Evolutionary conservation across 2,888 invertebrate species (phyloP).

Genomic region (Pimpla rufipes): DNA sequence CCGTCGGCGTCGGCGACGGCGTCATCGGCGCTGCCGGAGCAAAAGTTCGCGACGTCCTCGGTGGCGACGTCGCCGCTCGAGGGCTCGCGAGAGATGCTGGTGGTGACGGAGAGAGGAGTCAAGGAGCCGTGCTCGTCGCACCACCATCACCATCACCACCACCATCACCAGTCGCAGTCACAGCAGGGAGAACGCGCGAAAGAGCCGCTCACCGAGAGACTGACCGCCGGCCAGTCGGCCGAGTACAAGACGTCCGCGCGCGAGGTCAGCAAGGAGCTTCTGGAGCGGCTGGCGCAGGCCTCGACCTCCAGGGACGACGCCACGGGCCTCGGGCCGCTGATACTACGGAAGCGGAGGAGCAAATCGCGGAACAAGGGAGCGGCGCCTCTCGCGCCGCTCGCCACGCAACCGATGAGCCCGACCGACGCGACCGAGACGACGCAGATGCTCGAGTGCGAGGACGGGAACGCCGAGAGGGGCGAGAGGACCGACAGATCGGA

Average conservation of each 20-base stretch:
- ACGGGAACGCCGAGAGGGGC: slow-evolving; percentile 72
- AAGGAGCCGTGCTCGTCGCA: slow-evolving; percentile 69
- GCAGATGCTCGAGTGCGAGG: slow-evolving; percentile 85
- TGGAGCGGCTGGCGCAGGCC: slow-evolving; percentile 81
- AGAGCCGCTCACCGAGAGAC: slow-evolving; percentile 70
- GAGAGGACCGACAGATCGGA: slow-evolving; percentile 76
- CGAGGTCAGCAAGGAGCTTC: slow-evolving; percentile 81
- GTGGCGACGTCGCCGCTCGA: slow-evolving; percentile 45
- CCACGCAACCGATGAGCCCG: slow-evolving; percentile 86
- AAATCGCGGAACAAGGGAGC: slow-evolving; percentile 87
- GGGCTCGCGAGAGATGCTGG: slow-evolving; percentile 25
- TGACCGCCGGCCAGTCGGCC: slow-evolving; percentile 60
- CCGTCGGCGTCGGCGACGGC: no score
- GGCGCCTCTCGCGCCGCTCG: slow-evolving; percentile 86
- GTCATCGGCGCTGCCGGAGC: slow-evolving; percentile 42
- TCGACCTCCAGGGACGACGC: slow-evolving; percentile 79
- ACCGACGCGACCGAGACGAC: slow-evolving; percentile 88
- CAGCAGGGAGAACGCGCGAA: slow-evolving; percentile 70
- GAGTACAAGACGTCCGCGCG: slow-evolving; percentile 75
- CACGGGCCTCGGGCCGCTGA: slow-evolving; percentile 82
- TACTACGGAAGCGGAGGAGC: slow-evolving; percentile 87
- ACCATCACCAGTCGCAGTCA: slow-evolving; percentile 74
- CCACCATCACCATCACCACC: slow-evolving; percentile 78
- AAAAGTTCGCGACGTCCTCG: slow-evolving; percentile 49
- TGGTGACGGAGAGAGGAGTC: slow-evolving; percentile 23